A percentile compares a stretch with the other conserved stretches of the same genome.
phyloP scores from a whole-genome alignment of 2,113 vertebrate genomes.

The Catharus minimus region DNA sequence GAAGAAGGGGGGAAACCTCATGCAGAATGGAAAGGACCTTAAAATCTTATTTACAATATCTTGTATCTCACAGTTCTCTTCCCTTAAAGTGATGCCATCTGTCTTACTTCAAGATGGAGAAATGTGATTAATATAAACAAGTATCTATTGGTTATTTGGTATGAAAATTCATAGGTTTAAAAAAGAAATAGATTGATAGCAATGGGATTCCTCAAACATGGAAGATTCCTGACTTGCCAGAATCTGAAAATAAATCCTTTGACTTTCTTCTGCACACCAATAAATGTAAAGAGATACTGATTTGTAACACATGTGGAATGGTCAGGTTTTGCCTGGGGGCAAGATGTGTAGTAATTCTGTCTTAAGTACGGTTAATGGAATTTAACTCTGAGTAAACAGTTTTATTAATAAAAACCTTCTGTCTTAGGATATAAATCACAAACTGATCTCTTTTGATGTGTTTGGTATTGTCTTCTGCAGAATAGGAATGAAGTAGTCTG shows the following conservation, averaged over 20 bases:
- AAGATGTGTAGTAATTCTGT: slow-evolving; percentile 51
- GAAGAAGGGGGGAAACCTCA: neutral
- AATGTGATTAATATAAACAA: neutral
- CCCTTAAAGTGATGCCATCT: neutral
- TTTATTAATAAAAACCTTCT: slow-evolving; percentile 61
- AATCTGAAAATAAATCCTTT: slow-evolving; percentile 24
- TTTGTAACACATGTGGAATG: slow-evolving; percentile 38
- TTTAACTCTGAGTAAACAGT: slow-evolving; percentile 52
- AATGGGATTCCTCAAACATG: neutral
- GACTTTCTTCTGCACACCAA: slow-evolving; percentile 1
- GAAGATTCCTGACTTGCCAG: slow-evolving; percentile 2
- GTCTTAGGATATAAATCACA: neutral
- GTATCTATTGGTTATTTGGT: neutral
- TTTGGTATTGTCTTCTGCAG: neutral
- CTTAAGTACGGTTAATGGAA: slow-evolving; percentile 43
- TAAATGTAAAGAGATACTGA: slow-evolving; percentile 38
- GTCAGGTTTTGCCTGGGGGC: slow-evolving; percentile 37
- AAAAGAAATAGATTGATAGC: slow-evolving; percentile 4
- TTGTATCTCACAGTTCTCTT: neutral
- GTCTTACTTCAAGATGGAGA: slow-evolving; percentile 21
- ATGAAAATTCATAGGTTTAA: neutral
- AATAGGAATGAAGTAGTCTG: neutral
- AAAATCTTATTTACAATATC: neutral
- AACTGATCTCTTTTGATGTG: slow-evolving; percentile 37
- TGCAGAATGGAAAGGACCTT: neutral